Evolutionary conservation across 2,113 vertebrate genomes (phyloP).

Genomic region (human (Homo sapiens)): GRCh38 chr4:168664501-168665000

Average conservation of each 20-base stretch:
- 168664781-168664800: background rate
- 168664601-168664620: background rate
- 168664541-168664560: background rate
- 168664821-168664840: background rate
- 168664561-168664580: background rate
- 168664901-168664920: background rate
- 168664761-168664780: background rate
- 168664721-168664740: background rate
- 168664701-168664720: background rate
- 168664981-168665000: background rate
- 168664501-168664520: background rate
- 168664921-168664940: background rate
- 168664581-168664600: background rate
- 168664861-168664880: background rate
- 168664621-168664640: background rate
- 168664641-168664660: background rate
- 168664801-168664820: background rate
- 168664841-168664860: background rate
- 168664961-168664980: background rate
- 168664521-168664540: background rate
- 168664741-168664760: background rate
- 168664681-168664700: background rate
- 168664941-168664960: background rate
- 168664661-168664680: background rate
- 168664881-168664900: background rate